Evolutionary conservation across 2,888 invertebrate species (phyloP).

Genomic region (Cheiracanthium punctorium): DNA sequence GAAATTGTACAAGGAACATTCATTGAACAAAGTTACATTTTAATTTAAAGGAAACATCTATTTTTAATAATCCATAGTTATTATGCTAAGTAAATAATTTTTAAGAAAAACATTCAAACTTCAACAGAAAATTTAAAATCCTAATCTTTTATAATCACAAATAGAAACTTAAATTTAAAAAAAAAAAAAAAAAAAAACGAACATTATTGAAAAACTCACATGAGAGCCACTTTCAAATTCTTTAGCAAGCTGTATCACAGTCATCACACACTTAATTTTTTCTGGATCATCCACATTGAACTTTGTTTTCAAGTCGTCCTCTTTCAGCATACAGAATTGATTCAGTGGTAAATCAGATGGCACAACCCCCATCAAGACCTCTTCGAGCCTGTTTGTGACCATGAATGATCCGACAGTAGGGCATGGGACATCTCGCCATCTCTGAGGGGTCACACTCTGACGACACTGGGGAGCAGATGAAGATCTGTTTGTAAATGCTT

Average conservation of each 20-base stretch:
- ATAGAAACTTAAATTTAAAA: no score
- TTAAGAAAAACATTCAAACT: no score
- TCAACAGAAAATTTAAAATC: no score
- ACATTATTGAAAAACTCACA: slow-evolving; percentile 45
- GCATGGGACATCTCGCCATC: slow-evolving; percentile 46
- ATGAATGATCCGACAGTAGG: slow-evolving; percentile 67
- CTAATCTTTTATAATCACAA: no score
- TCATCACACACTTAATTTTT: slow-evolving; percentile 55
- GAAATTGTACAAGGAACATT: no score
- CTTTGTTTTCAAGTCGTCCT: slow-evolving; percentile 50
- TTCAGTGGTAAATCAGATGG: slow-evolving; percentile 64
- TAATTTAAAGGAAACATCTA: no score
- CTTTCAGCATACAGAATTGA: slow-evolving; percentile 55
- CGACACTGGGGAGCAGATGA: slow-evolving; percentile 64
- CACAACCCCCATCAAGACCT: slow-evolving; percentile 62
- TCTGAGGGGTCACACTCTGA: slow-evolving; percentile 36
- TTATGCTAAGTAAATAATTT: no score
- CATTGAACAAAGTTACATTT: no score
- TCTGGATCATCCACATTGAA: slow-evolving; percentile 58
- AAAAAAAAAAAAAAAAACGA: no score
- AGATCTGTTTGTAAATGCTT: slow-evolving; percentile 63
- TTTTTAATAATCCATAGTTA: no score
- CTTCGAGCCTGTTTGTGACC: slow-evolving; percentile 57
- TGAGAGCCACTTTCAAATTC: slow-evolving; percentile 48
- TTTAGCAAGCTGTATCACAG: slow-evolving; percentile 56